Conservation (phyloP, 2,797 vertebrate species). For the Megalops cyprinoides region DNA sequence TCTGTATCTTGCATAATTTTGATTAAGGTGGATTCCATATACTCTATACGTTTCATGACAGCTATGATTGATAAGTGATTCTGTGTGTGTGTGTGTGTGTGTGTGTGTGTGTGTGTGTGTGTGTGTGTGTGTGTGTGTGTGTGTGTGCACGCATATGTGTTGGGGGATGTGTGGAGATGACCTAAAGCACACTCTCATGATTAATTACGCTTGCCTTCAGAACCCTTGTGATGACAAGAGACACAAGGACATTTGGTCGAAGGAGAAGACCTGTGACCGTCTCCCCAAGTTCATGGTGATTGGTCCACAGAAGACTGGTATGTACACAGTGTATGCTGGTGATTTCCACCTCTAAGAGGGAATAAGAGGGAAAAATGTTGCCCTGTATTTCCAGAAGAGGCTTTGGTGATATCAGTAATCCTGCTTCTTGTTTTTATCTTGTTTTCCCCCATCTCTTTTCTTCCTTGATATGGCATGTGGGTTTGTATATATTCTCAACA, state of each 20-base stretch:
- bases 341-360: not conserved
- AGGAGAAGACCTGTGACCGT: conserved; percentile 94
- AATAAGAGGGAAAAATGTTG: too few species aligned
- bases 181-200: not conserved
- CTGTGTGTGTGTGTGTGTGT: conserved; percentile 2
- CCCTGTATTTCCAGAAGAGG: not conserved
- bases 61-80: not conserved
- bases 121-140: conserved; percentile 8
- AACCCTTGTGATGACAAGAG: conserved; percentile 96
- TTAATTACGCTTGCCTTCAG: conserved; percentile 61
- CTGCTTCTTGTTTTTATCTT: not conserved
- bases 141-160: not conserved
- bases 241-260: conserved; percentile 98
- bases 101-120: conserved; percentile 7
- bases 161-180: too few species aligned
- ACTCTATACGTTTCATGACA: too few species aligned
- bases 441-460: not conserved
- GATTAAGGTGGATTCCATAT: too few species aligned
- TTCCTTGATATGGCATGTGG: not conserved
- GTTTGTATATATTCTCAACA: not conserved
- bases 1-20: too few species aligned
- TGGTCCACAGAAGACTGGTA: conserved; percentile 97
- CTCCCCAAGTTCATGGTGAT: conserved; percentile 93
- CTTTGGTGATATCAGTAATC: not conserved
- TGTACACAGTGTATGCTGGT: conserved; percentile 31